Evolutionary conservation across 2,888 invertebrate species (phyloP), one percentile per base, ranked within the genome.

Genomic region (Aelia acuminata): DNA sequence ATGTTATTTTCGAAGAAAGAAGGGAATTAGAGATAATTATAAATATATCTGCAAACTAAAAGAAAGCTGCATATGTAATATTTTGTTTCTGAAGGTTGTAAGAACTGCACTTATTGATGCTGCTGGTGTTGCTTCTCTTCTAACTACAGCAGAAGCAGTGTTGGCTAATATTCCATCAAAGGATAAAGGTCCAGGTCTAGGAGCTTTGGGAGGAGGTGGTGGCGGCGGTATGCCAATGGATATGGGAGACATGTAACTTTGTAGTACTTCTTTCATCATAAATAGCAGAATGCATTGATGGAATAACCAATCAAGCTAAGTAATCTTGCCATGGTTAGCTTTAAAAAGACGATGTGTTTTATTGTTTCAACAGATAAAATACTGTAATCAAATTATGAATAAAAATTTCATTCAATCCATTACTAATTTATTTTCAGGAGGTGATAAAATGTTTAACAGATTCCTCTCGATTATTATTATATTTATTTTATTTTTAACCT

Each of bases 141-240:
- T 99, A 86, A 97, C 98, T 47, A 99, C 98, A n/a, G 98, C 98
- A 0, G 99, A 99, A 93, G 96, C 97, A 63, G 99, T 99, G 22
- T 96, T 99, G 89, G 96, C 97, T 75, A 99, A 99, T 91, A 93
- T 98, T 85, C 99, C 99, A 43, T 96, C 96, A 92, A 96, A 97
- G 92, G 98, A 99, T 92, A 95, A 97, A 90, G 94, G 95, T 75
- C 93, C 93, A 87, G 94, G 94, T 94, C 96, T 96, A 5, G 96
- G 96, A 31, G 96, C 96, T 94, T 95, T 95, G 89, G 95, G 95
- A 93, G 94, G 94, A 11, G 91, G 91, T 43, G 95, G 95, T 89
- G 95, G 95, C 93, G 94, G 94, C 11, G 91, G 91, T 43, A 91
- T 91, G 91, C 92, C 57, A 3, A 39, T 92, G 18, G 92, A 91